Percentiles rank a stretch among this genome's conserved stretches.
Evolutionary conservation across 2,113 vertebrate species (phyloP).

Genomic region (Triplophysa siluroides): DNA sequence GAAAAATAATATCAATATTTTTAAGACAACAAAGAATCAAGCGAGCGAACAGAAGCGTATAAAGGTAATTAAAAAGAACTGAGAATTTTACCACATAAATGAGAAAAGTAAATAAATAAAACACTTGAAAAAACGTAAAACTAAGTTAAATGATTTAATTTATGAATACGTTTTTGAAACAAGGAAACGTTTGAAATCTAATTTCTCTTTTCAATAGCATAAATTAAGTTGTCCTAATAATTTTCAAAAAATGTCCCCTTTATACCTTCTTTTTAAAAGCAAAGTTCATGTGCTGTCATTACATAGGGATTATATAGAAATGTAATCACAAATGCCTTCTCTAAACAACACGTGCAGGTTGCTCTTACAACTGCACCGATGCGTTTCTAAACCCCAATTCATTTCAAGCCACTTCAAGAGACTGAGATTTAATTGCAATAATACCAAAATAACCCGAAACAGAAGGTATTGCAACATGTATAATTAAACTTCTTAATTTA

Average conservation of each 20-base stretch:
- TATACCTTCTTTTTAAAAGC: background rate
- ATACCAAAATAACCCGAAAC: background rate
- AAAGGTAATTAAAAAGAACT: background rate
- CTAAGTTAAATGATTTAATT: background rate
- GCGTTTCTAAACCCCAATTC: conserved; percentile 15
- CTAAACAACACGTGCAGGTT: conserved; percentile 3
- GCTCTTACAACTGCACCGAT: background rate
- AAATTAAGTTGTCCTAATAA: background rate
- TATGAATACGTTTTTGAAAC: too few species aligned
- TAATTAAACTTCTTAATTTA: background rate
- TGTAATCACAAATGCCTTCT: background rate
- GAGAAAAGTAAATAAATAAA: background rate
- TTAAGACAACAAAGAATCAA: background rate
- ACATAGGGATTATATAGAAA: background rate
- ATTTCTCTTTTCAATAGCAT: background rate
- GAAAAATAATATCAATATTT: background rate
- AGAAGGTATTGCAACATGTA: background rate
- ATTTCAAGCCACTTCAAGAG: conserved; percentile 5
- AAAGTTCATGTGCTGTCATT: background rate
- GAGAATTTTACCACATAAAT: background rate
- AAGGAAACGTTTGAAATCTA: background rate
- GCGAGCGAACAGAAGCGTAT: background rate
- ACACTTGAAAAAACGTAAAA: background rate
- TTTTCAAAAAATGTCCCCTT: background rate
- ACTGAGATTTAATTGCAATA: conserved; percentile 9